These are phyloP conservation scores for Synanthedon formicaeformis DNA, from an alignment of 2,888 invertebrate species.

Conservation along the genomic window DNA sequence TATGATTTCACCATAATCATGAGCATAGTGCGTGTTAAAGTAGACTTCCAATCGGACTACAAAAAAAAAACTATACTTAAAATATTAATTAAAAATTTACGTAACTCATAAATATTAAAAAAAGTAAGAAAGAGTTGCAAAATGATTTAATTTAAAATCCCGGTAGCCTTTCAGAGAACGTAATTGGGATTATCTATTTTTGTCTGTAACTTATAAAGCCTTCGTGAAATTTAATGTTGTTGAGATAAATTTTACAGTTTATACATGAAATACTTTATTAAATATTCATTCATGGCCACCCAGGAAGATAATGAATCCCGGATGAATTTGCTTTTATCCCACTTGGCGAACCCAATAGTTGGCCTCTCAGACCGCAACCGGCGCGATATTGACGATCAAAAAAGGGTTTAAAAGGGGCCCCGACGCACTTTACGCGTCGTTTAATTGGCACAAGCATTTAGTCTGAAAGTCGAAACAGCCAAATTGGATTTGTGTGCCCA, in stretches of 20 bases:
- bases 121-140: too few species aligned
- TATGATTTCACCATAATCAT: too few species aligned
- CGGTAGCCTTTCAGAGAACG: too few species aligned
- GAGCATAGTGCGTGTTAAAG: too few species aligned
- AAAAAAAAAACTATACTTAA: too few species aligned
- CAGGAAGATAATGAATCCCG: conserved; percentile 3
- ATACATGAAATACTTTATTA: conserved; percentile 6
- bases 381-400: conserved; percentile 32
- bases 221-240: too few species aligned
- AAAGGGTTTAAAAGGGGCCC: conserved; percentile 34
- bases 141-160: too few species aligned
- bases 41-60: too few species aligned
- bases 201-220: too few species aligned
- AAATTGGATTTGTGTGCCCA: conserved; percentile 61
- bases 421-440: conserved; percentile 56
- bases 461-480: conserved; percentile 54
- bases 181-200: too few species aligned
- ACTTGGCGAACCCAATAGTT: conserved; percentile 14
- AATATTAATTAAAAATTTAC: too few species aligned
- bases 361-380: conserved; percentile 12
- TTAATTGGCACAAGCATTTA: conserved; percentile 52
- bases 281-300: conserved; percentile 6
- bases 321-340: conserved; percentile 24
- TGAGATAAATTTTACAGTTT: neutral
- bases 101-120: too few species aligned